A percentile compares a stretch with the other conserved stretches of the same genome.
phyloP scores from a whole-genome alignment of 2,113 vertebrate genomes.

The Gobiocypris rarus region DNA sequence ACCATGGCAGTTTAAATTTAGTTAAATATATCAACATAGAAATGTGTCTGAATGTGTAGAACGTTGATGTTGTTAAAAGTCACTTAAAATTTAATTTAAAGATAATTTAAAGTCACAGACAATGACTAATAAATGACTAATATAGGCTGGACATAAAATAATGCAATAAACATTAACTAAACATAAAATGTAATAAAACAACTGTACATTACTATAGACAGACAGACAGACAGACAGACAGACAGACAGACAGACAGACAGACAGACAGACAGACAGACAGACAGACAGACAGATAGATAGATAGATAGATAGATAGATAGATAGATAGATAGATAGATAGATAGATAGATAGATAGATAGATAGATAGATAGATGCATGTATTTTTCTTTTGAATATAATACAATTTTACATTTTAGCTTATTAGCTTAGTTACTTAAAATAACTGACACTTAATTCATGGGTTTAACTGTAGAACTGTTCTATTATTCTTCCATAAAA shows the following conservation, averaged over 20 bases:
- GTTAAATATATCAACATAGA: neutral
- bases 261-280: too few relatives aligned
- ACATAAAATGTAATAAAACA: neutral
- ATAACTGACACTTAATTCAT: too few relatives aligned
- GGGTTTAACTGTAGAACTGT: neutral
- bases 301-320: too few relatives aligned
- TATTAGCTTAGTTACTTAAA: too few relatives aligned
- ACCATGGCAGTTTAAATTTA: neutral
- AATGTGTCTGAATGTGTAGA: neutral
- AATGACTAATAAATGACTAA: neutral
- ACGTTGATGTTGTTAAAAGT: neutral
- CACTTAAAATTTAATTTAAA: too few relatives aligned
- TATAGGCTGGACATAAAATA: neutral
- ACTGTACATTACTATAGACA: neutral
- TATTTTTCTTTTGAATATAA: neutral
- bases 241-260: too few relatives aligned
- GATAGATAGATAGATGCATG: neutral
- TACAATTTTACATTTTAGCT: neutral
- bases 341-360: too few relatives aligned
- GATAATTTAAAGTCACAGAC: neutral
- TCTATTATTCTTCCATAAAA: neutral
- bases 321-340: too few relatives aligned
- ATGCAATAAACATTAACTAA: neutral
- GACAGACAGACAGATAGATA: too few relatives aligned
- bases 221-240: too few relatives aligned